Percentiles rank a stretch among this genome's conserved stretches.
phyloP scores from a whole-genome alignment of 2,113 vertebrate species.

The Gymnorhina tibicen region DNA sequence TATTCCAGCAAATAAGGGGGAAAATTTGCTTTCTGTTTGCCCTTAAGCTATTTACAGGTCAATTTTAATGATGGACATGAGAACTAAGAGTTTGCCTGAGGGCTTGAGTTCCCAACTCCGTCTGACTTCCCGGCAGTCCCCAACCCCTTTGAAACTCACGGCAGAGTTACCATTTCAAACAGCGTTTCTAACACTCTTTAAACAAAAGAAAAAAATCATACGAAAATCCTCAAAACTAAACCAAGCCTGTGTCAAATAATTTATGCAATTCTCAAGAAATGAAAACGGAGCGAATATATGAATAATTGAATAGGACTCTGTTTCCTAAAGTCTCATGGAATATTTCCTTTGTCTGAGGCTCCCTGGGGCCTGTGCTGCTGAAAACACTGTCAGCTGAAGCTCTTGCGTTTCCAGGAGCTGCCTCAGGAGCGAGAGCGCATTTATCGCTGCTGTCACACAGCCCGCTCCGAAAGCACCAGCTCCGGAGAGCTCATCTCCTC shows the following conservation, averaged over 20 bases:
- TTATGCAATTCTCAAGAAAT: constrained; percentile 7
- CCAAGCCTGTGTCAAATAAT: background rate
- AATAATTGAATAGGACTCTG: constrained; percentile 51
- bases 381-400: constrained; percentile 51
- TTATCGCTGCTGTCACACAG: background rate
- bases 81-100: background rate
- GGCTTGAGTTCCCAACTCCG: background rate
- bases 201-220: background rate
- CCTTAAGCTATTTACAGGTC: constrained; percentile 16
- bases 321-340: constrained; percentile 13
- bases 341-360: constrained; percentile 36
- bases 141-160: background rate
- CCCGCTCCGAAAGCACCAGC: background rate
- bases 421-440: background rate
- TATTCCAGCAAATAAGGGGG: background rate
- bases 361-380: constrained; percentile 21
- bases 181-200: background rate
- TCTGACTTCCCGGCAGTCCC: background rate
- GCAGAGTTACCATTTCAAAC: background rate
- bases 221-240: background rate
- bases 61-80: background rate
- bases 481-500: background rate
- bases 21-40: background rate
- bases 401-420: background rate
- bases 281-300: constrained; percentile 32